Base-by-base conservation (phyloP, 30 jellyfish, hydroid and myxozoan genomes). In the Cassiopea andromeda region DNA sequence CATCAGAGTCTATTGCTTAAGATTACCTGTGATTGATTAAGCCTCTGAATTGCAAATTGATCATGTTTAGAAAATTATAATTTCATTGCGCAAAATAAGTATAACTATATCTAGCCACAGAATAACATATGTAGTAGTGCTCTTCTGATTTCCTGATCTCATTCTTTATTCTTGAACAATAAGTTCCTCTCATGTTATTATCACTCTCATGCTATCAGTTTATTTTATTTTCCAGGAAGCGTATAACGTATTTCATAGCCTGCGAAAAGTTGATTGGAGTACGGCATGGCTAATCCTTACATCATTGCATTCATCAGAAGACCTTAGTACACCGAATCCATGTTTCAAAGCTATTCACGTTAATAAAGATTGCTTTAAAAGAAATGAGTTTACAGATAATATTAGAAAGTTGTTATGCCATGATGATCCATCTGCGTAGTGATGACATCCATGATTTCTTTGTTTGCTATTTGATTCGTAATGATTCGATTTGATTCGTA, bases 251-350 rank as follows among this genome's bases (percentile, higher is more conserved):
- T 54, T 94, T 48, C 70, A 73, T 85, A 83, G 66, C 48, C 71
- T 91, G 54, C 70, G 85, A 66, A 45, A 43, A n/a, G 68, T 70
- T 49, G 91, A 91, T 59, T 97, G 96, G 76, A 94, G 84, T 58
- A 45, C 74, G 43, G 75, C 88, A 0, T 94, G 99, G 99, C 92
- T 90, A 8, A 70, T 94, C 67, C 87, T 87, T 12, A 68, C 91
- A 4, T 57, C 93, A 15, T 27, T 94, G 76, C 72, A 78, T 61
- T 77, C 89, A 73, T 78, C 90, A 10, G 69, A 84, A 18, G 86
- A 72, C 46, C 73, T 79, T 38, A 69, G 1, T 5, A 80, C 82
- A 15, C 82, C 86, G 16, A 73, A 66, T 60, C 60, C 90, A 0
- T 49, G 54, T 14, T 83, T 90, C 60, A 82, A 77, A 66, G 87